These are phyloP conservation scores for Unio pictorum DNA, from an alignment of 2,888 invertebrate genomes.

Conservation along the genomic window DNA sequence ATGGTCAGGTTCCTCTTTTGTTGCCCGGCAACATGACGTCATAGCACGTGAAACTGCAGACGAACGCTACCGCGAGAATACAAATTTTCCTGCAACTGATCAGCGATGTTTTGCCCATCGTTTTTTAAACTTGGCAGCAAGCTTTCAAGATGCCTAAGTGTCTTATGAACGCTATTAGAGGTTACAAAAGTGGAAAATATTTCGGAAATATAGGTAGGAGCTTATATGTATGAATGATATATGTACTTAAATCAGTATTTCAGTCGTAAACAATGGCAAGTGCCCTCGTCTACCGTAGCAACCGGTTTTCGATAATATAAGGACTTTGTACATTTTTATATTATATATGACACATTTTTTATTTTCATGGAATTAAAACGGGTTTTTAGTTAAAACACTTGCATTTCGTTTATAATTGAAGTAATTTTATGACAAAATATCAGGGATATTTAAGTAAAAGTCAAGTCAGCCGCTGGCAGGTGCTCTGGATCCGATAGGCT, in stretches of 20 bases:
- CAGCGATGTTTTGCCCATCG: too few relatives aligned
- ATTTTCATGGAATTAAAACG: neutral
- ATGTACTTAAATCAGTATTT: neutral
- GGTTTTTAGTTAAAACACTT: neutral
- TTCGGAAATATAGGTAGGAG: slow-evolving; percentile 38
- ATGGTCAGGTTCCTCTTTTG: too few relatives aligned
- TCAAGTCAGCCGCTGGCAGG: too few relatives aligned
- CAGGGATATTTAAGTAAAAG: too few relatives aligned
- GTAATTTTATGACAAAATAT: too few relatives aligned
- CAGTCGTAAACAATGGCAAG: slow-evolving; percentile 19
- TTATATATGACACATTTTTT: neutral
- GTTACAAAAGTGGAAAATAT: slow-evolving; percentile 48
- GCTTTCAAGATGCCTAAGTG: slow-evolving; percentile 53
- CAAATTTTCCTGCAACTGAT: too few relatives aligned
- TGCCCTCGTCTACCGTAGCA: slow-evolving; percentile 17
- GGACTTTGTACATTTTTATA: neutral
- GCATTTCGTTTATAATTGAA: neutral
- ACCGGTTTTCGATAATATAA: neutral
- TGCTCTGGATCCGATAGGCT: too few relatives aligned
- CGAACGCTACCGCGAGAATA: too few relatives aligned
- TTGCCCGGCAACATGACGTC: too few relatives aligned
- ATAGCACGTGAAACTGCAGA: too few relatives aligned
- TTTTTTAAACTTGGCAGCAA: too few relatives aligned
- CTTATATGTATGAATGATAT: neutral
- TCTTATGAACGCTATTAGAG: slow-evolving; percentile 49